Evolutionary conservation across 2,113 vertebrate species (phyloP), one percentile per base, ranked within the genome.

Genomic region (Zosterops borbonicus): DNA sequence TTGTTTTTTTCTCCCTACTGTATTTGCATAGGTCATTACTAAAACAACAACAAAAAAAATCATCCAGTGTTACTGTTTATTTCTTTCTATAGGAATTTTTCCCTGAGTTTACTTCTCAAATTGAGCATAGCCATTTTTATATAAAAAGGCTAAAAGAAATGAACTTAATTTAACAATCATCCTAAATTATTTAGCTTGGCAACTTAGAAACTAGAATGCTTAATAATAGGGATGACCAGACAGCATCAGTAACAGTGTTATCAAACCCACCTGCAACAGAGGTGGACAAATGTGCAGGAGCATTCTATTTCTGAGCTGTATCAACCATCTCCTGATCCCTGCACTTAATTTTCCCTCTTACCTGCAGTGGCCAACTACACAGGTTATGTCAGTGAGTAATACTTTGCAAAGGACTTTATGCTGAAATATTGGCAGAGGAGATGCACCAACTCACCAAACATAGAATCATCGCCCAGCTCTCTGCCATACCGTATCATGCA

Each of bases 401-500:
- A 87, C 21, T 94, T 74, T 77, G 86, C 63, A 94, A 87, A 75
- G 39, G 90, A 75, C 11, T 63, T 93, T 50, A 91, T 64, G 65
- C 42, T 64, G 69, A 53, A 69, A 79, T 68, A 77, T 42, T 56
- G 76, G 14, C 65, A 84, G 85, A 86, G n/a, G 80, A 90, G 53
- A 42, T 70, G 28, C 7, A 37, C 69, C 71, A 83, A 95, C 98
- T 96, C 98, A 99, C 99, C 99, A 46, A 99, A 99, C 39, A 98
- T 87, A 12, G 99, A 99, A 2, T 98, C 98, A 7, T 99, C 98
- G 67, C 99, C 99, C 7, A 99, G 98, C 75, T 99, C 99, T 80
- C 97, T 98, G 35, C 99, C 99, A 9, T 98, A 98, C 74, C 98
- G 98, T 46, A 99, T 98, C 99, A 99, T 99, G 83, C 98, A 99